These are phyloP conservation scores for Papilio gigon DNA, from an alignment of 2,888 invertebrate species.

Conservation along the genomic window DNA sequence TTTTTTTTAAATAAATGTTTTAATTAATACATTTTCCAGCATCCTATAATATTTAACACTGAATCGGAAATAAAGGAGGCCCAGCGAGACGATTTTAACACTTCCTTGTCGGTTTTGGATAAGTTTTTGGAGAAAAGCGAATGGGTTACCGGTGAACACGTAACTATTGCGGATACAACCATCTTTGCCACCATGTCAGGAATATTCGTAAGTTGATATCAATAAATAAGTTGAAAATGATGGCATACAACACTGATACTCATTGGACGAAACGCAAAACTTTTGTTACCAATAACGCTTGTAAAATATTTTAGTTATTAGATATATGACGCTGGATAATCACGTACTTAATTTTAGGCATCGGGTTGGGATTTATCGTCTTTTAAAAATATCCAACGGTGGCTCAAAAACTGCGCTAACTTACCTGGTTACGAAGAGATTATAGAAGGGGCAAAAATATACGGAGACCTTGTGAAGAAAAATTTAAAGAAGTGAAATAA, in stretches of 20 bases:
- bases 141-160: slow-evolving; percentile 82
- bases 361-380: slow-evolving; percentile 68
- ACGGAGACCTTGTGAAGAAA: slow-evolving; percentile 68
- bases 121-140: slow-evolving; percentile 79
- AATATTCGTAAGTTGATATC: slow-evolving; percentile 71
- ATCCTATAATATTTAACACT: slow-evolving; percentile 63
- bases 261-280: too few species aligned
- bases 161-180: slow-evolving; percentile 84
- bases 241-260: too few species aligned
- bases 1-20: too few species aligned
- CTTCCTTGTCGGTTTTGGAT: slow-evolving; percentile 82
- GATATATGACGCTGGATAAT: neutral
- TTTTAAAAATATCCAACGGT: slow-evolving; percentile 71
- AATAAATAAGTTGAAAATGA: neutral
- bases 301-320: too few species aligned
- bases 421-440: slow-evolving; percentile 77
- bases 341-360: slow-evolving; percentile 54
- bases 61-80: slow-evolving; percentile 79
- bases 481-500: neutral
- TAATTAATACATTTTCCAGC: neutral
- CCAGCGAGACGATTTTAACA: slow-evolving; percentile 78
- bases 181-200: slow-evolving; percentile 80
- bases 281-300: too few species aligned
- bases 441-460: slow-evolving; percentile 70
- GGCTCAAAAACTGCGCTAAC: slow-evolving; percentile 75